Evolutionary conservation across 2,888 invertebrate genomes (phyloP).

Genomic region (Drosophila trichaetosa): DNA sequence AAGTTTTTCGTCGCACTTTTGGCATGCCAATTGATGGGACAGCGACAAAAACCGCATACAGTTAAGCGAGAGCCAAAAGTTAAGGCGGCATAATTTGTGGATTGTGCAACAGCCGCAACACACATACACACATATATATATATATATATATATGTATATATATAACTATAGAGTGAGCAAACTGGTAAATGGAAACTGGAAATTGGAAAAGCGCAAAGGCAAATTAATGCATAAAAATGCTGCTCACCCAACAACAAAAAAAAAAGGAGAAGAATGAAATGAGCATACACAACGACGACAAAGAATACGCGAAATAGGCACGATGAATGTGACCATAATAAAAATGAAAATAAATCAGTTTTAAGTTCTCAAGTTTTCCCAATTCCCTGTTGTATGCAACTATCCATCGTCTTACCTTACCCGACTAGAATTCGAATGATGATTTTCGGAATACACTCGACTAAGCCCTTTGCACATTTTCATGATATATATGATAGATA

Average conservation of each 20-base stretch:
- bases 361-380: conserved; percentile 44
- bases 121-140: neutral
- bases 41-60: conserved; percentile 20
- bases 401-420: neutral
- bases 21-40: conserved; percentile 56
- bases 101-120: conserved; percentile 45
- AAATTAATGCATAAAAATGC: conserved; percentile 54
- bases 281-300: neutral
- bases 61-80: conserved; percentile 29
- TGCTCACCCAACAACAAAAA: conserved; percentile 5
- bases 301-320: conserved; percentile 2
- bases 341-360: conserved; percentile 67
- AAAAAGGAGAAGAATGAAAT: conserved; percentile 18
- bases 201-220: conserved; percentile 50
- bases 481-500: too few relatives aligned
- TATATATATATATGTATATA: neutral
- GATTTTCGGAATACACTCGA: neutral
- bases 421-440: neutral
- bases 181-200: conserved; percentile 43
- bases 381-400: neutral
- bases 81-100: conserved; percentile 63
- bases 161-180: conserved; percentile 4
- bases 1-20: conserved; percentile 68
- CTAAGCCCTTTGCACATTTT: neutral
- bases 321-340: conserved; percentile 40